Conservation (phyloP, 2,888 invertebrate genomes). For the Scrobipalpa costella region DNA sequence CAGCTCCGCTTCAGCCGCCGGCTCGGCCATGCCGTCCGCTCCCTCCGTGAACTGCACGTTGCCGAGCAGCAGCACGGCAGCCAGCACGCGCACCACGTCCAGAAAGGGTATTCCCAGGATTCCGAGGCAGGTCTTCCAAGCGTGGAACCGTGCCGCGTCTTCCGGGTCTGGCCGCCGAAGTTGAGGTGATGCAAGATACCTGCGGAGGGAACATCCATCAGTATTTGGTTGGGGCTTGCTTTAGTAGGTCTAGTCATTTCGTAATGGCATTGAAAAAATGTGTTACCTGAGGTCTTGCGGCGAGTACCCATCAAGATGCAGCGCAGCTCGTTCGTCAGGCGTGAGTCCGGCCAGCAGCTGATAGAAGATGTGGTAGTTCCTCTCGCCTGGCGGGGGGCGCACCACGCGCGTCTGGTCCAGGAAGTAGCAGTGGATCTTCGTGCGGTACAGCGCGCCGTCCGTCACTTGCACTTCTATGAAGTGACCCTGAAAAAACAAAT, state of each 20-base stretch:
- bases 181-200: constrained; percentile 87
- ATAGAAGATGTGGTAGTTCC: constrained; percentile 98
- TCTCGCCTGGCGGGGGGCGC: constrained; percentile 91
- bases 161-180: constrained; percentile 77
- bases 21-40: constrained; percentile 87
- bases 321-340: constrained; percentile 91
- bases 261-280: constrained; percentile 47
- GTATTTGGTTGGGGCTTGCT: not conserved
- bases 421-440: constrained; percentile 98
- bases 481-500: constrained; percentile 85
- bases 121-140: constrained; percentile 95
- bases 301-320: constrained; percentile 93
- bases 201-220: constrained; percentile 32
- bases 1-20: constrained; percentile 90
- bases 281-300: constrained; percentile 88
- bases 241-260: not conserved
- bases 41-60: constrained; percentile 95
- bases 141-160: constrained; percentile 84
- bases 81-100: constrained; percentile 95
- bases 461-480: constrained; percentile 98
- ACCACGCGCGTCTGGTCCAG: constrained; percentile 96
- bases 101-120: constrained; percentile 96
- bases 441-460: constrained; percentile 95
- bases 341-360: constrained; percentile 95
- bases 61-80: constrained; percentile 94